These are phyloP conservation scores for Enteromius argenteus DNA, from an alignment of 2,797 vertebrate genomes.

Conservation along the genomic window DNA sequence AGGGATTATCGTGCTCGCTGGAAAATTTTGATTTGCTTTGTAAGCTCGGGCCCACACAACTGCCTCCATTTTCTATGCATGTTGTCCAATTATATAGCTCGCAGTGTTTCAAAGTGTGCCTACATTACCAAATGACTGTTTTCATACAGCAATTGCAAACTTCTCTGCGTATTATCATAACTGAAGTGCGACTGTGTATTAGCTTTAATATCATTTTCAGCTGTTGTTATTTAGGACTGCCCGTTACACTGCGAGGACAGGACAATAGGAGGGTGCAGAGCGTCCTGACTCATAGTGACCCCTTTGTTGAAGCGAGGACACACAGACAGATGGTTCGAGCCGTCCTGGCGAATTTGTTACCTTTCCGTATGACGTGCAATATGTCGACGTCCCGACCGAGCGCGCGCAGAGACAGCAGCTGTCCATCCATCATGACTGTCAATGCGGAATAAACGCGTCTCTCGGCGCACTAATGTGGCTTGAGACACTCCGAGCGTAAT, in stretches of 20 bases:
- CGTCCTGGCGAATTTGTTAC: conserved; percentile 89
- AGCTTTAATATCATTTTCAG: conserved; percentile 25
- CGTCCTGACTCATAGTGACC: conserved; percentile 72
- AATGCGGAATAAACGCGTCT: conserved; percentile 62
- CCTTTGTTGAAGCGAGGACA: conserved; percentile 76
- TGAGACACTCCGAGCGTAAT: conserved; percentile 44
- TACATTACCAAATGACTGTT: neutral
- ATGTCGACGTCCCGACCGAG: conserved; percentile 86
- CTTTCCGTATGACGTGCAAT: conserved; percentile 89
- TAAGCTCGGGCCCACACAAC: conserved; percentile 31
- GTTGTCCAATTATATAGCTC: conserved; percentile 37
- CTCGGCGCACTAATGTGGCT: conserved; percentile 39
- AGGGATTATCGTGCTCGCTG: conserved; percentile 45
- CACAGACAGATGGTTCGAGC: conserved; percentile 89
- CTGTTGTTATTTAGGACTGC: conserved; percentile 33
- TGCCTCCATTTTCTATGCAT: conserved; percentile 33
- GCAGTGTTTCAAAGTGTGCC: conserved; percentile 20
- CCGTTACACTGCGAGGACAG: conserved; percentile 63
- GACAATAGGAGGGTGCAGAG: conserved; percentile 74
- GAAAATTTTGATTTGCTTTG: conserved; percentile 49
- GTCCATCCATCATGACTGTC: conserved; percentile 79
- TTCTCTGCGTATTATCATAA: neutral
- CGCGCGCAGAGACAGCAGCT: conserved; percentile 85
- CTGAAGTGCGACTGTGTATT: neutral
- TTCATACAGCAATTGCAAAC: conserved; percentile 20